Conservation (phyloP, 2,113 vertebrate species). For the Trochalopteron elliotii region DNA sequence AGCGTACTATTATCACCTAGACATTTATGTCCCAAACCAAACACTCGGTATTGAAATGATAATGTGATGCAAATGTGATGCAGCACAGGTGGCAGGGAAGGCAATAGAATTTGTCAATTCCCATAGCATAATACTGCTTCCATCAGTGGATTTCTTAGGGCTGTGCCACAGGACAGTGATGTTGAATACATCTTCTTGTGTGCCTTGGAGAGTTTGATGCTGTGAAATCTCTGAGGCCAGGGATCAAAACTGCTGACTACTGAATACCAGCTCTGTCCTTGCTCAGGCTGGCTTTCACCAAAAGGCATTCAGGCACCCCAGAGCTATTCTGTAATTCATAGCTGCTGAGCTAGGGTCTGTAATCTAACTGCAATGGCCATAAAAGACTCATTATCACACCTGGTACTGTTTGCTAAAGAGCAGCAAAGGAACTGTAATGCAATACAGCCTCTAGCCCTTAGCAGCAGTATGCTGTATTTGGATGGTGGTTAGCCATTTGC, state of each 20-base stretch:
- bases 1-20: not conserved
- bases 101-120: not conserved
- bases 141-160: not conserved
- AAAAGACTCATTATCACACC: not conserved
- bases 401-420: not conserved
- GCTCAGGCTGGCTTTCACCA: not conserved
- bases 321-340: not conserved
- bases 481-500: not conserved
- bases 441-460: not conserved
- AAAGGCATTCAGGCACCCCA: not conserved
- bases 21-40: not conserved
- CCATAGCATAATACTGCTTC: not conserved
- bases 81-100: not conserved
- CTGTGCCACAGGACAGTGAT: not conserved
- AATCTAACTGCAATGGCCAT: not conserved
- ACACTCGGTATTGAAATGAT: not conserved
- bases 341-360: not conserved
- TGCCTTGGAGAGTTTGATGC: not conserved
- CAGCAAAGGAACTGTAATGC: not conserved
- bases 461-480: not conserved
- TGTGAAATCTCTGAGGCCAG: not conserved
- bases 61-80: not conserved
- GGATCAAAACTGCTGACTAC: not conserved
- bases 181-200: not conserved
- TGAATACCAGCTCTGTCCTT: not conserved